Evolutionary conservation across 2,113 vertebrate species (phyloP), one percentile per base, ranked within the genome.

Genomic region (Megaceryle maxima): DNA sequence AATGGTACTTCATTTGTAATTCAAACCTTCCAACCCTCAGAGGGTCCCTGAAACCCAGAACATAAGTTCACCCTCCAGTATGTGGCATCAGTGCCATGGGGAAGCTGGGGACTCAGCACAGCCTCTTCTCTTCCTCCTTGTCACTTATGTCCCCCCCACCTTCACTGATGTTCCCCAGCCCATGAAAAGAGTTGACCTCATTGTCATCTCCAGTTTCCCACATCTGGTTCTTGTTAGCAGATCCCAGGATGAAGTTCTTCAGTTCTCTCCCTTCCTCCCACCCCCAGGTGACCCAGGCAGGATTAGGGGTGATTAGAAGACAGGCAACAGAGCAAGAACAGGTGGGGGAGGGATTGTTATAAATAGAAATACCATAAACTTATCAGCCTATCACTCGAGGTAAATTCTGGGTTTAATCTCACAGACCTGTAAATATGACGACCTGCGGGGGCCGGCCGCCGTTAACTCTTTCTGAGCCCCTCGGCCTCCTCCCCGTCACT

Each of bases 211-310:
- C 97, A 96, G 96, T 84, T 97, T 96, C 95, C 91, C 97, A 98
- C 98, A 98, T 98, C 98, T 98, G 98, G 97, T 98, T 98, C 96
- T 96, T 16, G 93, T 98, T 98, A 98, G 97, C 72, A 35, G 96
- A 96, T 96, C 97, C 96, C 84, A 64, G 96, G 97, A 97, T 97
- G 97, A 97, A 91, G 92, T 66, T 92, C 97, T 95, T 91, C 55
- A 75, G 87, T 88, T 66, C 88, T 63, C 91, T 94, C 88, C 95
- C 66, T 92, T 90, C 87, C 86, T 81, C 88, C 96, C 95, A 92
- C 53, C 74, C 67, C 96, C 91, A 94, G 96, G 97, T 98, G 97
- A 97, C 97, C 97, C 87, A 95, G 97, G 94, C 96, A 87, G 97
- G 97, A 97, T 98, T 98, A 98, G 57, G 76, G 96, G 90, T 31